These are phyloP conservation scores for Epinotia nisella DNA, from an alignment of 2,888 invertebrate species.

Conservation along the genomic window DNA sequence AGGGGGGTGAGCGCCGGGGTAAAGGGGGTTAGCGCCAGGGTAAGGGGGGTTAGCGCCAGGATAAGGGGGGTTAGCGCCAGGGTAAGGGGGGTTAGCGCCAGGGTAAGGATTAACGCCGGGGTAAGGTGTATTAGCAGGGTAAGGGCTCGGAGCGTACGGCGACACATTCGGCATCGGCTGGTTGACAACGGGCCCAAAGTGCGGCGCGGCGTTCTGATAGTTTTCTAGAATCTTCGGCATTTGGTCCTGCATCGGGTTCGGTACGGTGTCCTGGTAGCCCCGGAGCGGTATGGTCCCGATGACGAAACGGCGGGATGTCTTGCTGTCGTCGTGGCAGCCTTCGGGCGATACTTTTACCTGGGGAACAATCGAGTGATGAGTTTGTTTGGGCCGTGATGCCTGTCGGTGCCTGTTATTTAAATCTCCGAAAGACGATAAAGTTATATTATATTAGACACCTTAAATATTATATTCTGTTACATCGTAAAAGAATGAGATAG, in stretches of 20 bases:
- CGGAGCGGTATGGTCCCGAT: constrained; percentile 69
- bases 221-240: constrained; percentile 52
- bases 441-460: no score
- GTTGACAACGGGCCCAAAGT: constrained; percentile 52
- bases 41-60: constrained; percentile 49
- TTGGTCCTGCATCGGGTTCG: constrained; percentile 57
- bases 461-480: no score
- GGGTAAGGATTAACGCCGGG: constrained; percentile 49
- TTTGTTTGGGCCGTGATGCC: no score
- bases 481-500: no score
- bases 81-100: constrained; percentile 46
- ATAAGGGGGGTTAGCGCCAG: constrained; percentile 47
- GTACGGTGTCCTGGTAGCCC: constrained; percentile 58
- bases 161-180: constrained; percentile 53
- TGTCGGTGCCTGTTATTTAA: neutral
- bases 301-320: constrained; percentile 56
- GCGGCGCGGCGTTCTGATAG: constrained; percentile 48
- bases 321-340: constrained; percentile 65
- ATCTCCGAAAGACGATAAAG: neutral
- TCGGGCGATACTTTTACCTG: constrained; percentile 63
- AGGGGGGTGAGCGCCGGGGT: constrained; percentile 46
- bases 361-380: constrained; percentile 9
- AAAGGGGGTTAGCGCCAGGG: constrained; percentile 46
- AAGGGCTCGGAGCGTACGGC: constrained; percentile 47
- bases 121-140: constrained; percentile 43